Base-by-base conservation (phyloP, 1,140 invertebrate genomes). In the Dermatophagoides farinae region DNA sequence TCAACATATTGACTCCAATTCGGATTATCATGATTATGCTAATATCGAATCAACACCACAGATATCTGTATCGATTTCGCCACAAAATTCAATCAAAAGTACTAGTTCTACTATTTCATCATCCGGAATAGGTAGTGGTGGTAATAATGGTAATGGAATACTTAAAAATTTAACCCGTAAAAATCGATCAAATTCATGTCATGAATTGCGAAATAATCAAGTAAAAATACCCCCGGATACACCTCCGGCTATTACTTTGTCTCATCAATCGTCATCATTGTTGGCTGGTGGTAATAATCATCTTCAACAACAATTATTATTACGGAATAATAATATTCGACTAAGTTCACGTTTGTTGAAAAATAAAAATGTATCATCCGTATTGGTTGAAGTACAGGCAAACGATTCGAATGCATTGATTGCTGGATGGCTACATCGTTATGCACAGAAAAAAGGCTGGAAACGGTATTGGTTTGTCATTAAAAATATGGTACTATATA, bases 401-500 rank as follows among this genome's bases (percentile, higher is more conserved):
- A 79, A 75, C 68, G 77, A 78, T 69, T 67, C 71, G 22, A 75
- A 68, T 6, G 76, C 76, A 12, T 72, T 73, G 60, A 78, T 79
- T 66, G 77, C 75, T 69, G 79, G 79, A n/a, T 79, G 79, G 69
- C 68, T 81, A 31, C 65, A 70, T 43, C 62, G 66, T 39, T 54
- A 63, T 18, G 69, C 69, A 57, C 61, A 63, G 6, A 67, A 69
- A 47, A 71, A 71, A 60, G 71, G 72, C 50, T 80, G 79, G 78
- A 79, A 79, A 67, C 69, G 71, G 23, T 67, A 69, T 37, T 81
- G 80, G 80, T 80, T 80, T 70, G 77, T 81, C 22, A 67, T 81
- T 4, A 79, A 80, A 65, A 76, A 79, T 52, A 73, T 77, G 67
- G 78, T 80, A n/a, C 66, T 81, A n/a, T 81, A 80, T 66, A 72